Conservation (phyloP, 1,140 invertebrate genomes). For the Tetramorium simillimum region DNA sequence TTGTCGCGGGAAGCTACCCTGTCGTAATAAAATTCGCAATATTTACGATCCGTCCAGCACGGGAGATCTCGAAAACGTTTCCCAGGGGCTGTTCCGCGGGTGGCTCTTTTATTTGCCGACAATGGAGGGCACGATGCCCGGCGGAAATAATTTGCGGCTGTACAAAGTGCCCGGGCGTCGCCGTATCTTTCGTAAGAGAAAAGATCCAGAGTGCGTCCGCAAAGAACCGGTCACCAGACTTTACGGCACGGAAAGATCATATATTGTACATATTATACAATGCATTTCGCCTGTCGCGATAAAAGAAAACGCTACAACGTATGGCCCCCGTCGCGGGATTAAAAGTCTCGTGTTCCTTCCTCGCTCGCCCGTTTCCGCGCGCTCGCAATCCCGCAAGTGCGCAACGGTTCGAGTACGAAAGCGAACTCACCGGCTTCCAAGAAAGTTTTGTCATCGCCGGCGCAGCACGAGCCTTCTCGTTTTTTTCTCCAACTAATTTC, state of each 20-base stretch:
- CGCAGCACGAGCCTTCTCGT: slow-evolving; percentile 26
- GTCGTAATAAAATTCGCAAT: slow-evolving; percentile 65
- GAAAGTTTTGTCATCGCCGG: slow-evolving; percentile 63
- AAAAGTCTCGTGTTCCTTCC: background rate
- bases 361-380: background rate
- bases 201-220: background rate
- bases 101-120: slow-evolving; percentile 31
- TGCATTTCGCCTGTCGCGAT: background rate
- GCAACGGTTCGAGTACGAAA: slow-evolving; percentile 14
- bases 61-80: slow-evolving; percentile 41
- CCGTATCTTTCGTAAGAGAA: background rate
- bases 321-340: background rate
- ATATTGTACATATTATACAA: background rate
- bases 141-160: slow-evolving; percentile 45
- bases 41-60: slow-evolving; percentile 57
- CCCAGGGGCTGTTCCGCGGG: background rate
- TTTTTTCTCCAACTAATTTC: slow-evolving; percentile 56
- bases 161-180: background rate
- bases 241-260: slow-evolving; percentile 1
- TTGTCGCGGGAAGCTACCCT: background rate
- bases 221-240: background rate
- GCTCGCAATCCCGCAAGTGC: background rate
- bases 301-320: background rate
- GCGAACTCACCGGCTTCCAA: slow-evolving; percentile 55
- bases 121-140: background rate